Percentiles rank a stretch among this genome's conserved stretches.
These are phyloP conservation scores for Hyppa rectilinea DNA, from an alignment of 2,888 invertebrate species.

Conservation along the genomic window DNA sequence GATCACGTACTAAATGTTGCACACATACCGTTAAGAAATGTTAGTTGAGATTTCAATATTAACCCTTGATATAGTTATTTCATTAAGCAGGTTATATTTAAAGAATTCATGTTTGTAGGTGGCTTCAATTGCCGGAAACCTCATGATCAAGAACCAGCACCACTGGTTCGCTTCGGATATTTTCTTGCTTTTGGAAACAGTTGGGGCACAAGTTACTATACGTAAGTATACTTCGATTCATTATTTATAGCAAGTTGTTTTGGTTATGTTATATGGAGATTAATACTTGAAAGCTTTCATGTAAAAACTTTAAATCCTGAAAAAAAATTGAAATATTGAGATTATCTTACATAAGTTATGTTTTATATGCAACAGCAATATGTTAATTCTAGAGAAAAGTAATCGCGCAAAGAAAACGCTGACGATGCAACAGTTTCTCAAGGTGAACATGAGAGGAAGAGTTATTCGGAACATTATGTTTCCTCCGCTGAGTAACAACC, in stretches of 20 bases:
- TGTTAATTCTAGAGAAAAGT: conserved; percentile 44
- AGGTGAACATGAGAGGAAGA: conserved; percentile 82
- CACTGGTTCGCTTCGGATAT: conserved; percentile 93
- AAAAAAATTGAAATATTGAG: not conserved
- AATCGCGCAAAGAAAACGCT: conserved; percentile 64
- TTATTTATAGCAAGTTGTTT: not conserved
- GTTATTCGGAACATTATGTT: conserved; percentile 90
- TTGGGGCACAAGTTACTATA: conserved; percentile 79
- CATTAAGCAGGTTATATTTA: not conserved
- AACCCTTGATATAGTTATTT: too few relatives aligned
- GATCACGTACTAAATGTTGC: conserved; percentile 92
- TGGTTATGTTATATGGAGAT: not conserved
- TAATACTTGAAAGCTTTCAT: not conserved
- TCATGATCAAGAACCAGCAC: conserved; percentile 92
- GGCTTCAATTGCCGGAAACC: conserved; percentile 93
- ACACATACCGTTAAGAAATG: conserved; percentile 93
- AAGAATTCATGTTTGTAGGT: conserved; percentile 80
- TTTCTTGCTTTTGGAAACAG: conserved; percentile 87
- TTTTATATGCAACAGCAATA: not conserved
- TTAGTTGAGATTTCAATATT: conserved; percentile 75
- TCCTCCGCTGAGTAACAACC: conserved; percentile 85
- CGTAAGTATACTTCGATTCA: conserved; percentile 67
- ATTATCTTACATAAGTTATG: not conserved
- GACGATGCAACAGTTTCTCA: conserved; percentile 83
- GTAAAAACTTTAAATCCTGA: not conserved